These are phyloP conservation scores for Halichoerus grypus DNA, from an alignment of 2,113 vertebrate species.

Conservation along the genomic window DNA sequence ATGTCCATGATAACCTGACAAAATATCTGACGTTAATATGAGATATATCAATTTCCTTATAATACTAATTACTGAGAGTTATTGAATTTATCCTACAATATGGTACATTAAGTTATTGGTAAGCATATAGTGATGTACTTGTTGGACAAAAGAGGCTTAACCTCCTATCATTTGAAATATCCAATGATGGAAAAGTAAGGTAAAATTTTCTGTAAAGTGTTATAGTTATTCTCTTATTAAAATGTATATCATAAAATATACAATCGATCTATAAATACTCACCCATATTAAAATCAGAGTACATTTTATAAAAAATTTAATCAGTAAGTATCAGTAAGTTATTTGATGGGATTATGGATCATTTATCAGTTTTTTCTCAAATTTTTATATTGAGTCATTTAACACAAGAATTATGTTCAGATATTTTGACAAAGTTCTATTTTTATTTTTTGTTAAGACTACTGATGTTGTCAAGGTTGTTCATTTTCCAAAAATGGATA, in stretches of 20 bases:
- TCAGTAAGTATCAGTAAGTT: background rate
- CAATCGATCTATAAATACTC: background rate
- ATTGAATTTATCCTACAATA: background rate
- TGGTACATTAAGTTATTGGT: background rate
- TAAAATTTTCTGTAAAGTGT: background rate
- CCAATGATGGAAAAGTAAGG: background rate
- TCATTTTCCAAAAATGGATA: conserved; percentile 85
- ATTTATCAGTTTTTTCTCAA: background rate
- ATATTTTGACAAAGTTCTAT: conserved; percentile 81
- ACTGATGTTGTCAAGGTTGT: conserved; percentile 82
- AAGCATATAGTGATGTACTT: background rate
- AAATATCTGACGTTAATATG: background rate
- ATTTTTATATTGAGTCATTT: background rate
- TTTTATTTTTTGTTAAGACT: conserved; percentile 85
- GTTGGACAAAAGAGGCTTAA: background rate
- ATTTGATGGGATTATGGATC: background rate
- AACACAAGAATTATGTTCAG: conserved; percentile 27
- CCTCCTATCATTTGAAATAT: background rate
- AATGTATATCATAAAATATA: background rate
- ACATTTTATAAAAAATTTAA: background rate
- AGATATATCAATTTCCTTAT: background rate
- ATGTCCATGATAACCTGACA: background rate
- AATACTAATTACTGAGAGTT: background rate
- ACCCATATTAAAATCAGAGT: background rate
- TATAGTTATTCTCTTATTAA: background rate